A percentile compares a stretch with the other conserved stretches of the same genome.
phyloP scores from a whole-genome alignment of 2,888 invertebrate species.

The Tineola bisselliella region DNA sequence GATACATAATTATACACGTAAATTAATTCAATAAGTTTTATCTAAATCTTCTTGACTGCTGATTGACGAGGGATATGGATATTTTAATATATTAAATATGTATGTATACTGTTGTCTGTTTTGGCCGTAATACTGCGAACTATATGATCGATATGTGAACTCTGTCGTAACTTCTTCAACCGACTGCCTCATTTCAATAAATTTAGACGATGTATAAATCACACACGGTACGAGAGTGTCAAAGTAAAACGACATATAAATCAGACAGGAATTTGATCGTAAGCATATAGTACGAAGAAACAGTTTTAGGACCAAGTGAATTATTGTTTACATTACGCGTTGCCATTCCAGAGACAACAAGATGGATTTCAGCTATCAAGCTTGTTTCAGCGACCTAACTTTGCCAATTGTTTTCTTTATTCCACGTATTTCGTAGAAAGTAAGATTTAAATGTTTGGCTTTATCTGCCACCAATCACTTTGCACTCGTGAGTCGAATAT shows the following conservation, averaged over 20 bases:
- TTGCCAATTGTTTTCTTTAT: slow-evolving; percentile 10
- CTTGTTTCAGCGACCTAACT: slow-evolving; percentile 12
- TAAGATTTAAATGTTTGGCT: slow-evolving; percentile 1
- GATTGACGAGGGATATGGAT: too few species aligned
- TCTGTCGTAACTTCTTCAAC: background rate
- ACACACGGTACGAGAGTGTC: background rate
- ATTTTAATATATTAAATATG: background rate
- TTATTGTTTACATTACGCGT: slow-evolving; percentile 13
- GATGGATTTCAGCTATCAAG: slow-evolving; percentile 8
- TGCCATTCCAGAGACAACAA: slow-evolving; percentile 7
- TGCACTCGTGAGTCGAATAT: background rate
- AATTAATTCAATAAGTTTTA: too few species aligned
- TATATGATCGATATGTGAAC: background rate
- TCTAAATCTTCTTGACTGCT: too few species aligned
- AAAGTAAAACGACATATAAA: slow-evolving; percentile 13
- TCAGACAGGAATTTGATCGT: slow-evolving; percentile 11
- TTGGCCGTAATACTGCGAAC: background rate
- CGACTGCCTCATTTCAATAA: background rate
- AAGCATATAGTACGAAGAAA: slow-evolving; percentile 3
- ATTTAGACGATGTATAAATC: slow-evolving; percentile 2
- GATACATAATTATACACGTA: too few species aligned
- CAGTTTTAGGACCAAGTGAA: slow-evolving; percentile 9
- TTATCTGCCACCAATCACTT: background rate
- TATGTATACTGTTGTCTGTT: background rate
- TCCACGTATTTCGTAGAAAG: background rate